Evolutionary conservation across 2,113 vertebrate species (phyloP).

Genomic region (Centropus bengalensis): DNA sequence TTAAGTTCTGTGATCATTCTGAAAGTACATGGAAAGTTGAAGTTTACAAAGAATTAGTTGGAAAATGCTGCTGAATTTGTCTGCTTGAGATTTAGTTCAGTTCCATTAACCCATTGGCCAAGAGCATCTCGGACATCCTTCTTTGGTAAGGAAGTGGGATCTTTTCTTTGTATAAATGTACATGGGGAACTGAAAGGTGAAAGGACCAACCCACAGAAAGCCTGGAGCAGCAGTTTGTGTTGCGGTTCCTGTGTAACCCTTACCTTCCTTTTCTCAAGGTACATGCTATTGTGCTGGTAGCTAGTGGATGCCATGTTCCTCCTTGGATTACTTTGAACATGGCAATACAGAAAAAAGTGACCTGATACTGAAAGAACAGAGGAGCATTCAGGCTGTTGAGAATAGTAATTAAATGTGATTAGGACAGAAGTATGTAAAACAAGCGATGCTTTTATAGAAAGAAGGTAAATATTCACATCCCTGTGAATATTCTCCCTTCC

Average conservation of each 20-base stretch:
- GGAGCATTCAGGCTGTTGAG: background rate
- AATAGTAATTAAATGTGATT: background rate
- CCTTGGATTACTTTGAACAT: background rate
- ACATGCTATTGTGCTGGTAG: background rate
- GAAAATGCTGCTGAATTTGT: background rate
- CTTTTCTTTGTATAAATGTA: background rate
- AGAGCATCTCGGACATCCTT: background rate
- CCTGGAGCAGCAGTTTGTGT: background rate
- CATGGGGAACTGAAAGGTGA: background rate
- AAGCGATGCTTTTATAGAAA: background rate
- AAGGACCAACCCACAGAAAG: background rate
- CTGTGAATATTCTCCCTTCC: background rate
- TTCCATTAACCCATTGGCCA: background rate
- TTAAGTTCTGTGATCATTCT: background rate
- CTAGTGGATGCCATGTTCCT: background rate
- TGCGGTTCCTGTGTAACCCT: background rate
- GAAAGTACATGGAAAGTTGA: background rate
- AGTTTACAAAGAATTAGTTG: background rate
- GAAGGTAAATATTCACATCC: background rate
- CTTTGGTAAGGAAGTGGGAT: background rate
- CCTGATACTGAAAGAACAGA: background rate
- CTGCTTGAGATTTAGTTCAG: background rate
- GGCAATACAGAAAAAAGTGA: background rate
- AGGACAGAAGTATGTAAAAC: background rate
- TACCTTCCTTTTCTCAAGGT: background rate